Conservation (phyloP, 2,888 invertebrate species). For the Conomelus anceps region DNA sequence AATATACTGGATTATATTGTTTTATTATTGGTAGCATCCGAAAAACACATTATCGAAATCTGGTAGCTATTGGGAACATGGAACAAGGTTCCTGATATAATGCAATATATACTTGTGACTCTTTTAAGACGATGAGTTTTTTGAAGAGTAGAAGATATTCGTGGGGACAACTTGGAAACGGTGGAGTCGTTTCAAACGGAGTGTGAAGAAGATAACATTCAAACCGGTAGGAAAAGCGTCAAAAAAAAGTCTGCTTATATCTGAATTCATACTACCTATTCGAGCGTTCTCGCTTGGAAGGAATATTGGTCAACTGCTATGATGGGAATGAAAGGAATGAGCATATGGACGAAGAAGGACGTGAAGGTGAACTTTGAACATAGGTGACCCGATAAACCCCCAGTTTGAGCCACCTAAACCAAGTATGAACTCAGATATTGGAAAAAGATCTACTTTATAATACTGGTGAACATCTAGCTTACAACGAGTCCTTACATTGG, state of each 20-base stretch:
- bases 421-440: not conserved
- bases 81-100: too few species aligned
- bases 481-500: too few species aligned
- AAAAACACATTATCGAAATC: too few species aligned
- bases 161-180: not conserved
- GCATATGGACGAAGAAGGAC: too few species aligned
- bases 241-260: not conserved
- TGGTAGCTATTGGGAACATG: too few species aligned
- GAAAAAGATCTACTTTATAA: not conserved
- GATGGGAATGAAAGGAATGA: not conserved
- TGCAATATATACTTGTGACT: not conserved
- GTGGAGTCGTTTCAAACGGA: not conserved
- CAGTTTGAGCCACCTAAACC: not conserved
- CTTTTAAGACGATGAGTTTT: not conserved
- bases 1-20: too few species aligned
- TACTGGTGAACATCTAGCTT: not conserved
- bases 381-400: not conserved
- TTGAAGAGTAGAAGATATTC: not conserved
- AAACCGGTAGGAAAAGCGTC: not conserved
- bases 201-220: not conserved
- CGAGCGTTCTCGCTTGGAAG: not conserved
- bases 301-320: not conserved
- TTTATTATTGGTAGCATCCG: too few species aligned
- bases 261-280: not conserved
- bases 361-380: not conserved